Evolutionary conservation across 35 echinoderm and acorn worm genomes (phyloP).

Genomic region (Anneissia japonica): DNA sequence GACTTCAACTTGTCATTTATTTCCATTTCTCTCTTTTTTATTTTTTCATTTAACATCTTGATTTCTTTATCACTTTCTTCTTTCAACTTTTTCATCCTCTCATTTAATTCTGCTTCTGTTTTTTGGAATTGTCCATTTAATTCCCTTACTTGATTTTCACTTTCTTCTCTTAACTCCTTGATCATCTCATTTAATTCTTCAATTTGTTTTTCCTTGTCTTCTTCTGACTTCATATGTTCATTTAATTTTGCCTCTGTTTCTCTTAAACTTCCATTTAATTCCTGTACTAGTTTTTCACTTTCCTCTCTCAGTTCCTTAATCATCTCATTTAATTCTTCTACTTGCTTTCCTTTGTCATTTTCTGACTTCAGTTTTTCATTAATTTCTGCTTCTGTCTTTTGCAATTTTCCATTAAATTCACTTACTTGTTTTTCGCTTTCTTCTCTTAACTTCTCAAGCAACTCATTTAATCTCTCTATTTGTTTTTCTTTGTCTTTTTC

Average conservation of each 20-base stretch:
- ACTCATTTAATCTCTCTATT: neutral
- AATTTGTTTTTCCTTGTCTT: neutral
- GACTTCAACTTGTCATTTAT: neutral
- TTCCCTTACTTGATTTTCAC: neutral
- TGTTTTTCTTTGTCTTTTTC: too few species aligned
- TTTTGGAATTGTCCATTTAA: neutral
- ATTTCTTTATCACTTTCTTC: neutral
- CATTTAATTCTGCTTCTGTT: neutral
- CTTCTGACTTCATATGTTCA: neutral
- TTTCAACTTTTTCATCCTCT: too few species aligned
- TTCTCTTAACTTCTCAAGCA: neutral
- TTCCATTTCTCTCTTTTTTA: neutral
- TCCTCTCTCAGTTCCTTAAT: neutral
- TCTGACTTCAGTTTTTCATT: neutral
- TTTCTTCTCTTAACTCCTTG: too few species aligned
- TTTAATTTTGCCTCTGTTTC: neutral
- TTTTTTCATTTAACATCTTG: neutral
- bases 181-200: neutral
- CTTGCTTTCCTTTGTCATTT: neutral
- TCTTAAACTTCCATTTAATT: neutral
- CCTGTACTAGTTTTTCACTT: neutral
- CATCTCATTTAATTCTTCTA: neutral
- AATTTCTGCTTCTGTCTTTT: neutral
- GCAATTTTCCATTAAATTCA: neutral
- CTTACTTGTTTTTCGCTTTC: too few species aligned